Conservation (phyloP, 2,888 invertebrate species). For the Synanthedon myopaeformis region DNA sequence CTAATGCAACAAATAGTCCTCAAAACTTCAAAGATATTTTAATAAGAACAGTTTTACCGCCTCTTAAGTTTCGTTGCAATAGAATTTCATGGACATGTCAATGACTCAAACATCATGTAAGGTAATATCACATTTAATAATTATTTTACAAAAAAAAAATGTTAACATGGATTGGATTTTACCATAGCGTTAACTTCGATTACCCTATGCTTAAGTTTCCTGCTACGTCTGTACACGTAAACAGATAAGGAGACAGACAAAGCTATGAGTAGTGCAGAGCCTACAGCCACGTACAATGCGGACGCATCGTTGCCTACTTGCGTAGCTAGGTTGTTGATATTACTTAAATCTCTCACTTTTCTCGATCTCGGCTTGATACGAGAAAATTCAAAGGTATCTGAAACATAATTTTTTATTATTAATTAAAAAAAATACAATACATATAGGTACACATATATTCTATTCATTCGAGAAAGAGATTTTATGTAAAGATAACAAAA, state of each 20-base stretch:
- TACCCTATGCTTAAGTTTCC: constrained; percentile 16
- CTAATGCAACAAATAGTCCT: too few relatives aligned
- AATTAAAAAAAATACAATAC: too few relatives aligned
- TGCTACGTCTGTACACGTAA: constrained; percentile 26
- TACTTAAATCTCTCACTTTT: constrained; percentile 38
- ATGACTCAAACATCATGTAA: neutral
- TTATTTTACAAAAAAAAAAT: constrained; percentile 1
- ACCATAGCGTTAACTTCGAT: constrained; percentile 5
- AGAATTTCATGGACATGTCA: neutral
- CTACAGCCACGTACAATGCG: constrained; percentile 32
- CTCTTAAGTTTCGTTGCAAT: too few relatives aligned
- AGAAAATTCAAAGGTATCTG: constrained; percentile 52
- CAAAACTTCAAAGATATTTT: neutral
- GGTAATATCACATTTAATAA: neutral
- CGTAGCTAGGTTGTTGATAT: constrained; percentile 12
- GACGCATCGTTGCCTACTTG: constrained; percentile 21
- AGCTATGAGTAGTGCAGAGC: constrained; percentile 28
- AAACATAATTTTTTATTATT: constrained; percentile 11
- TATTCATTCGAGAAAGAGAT: too few relatives aligned
- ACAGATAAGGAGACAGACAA: constrained; percentile 32
- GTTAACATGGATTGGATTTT: constrained; percentile 18
- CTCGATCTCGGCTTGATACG: constrained; percentile 46
- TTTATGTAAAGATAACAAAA: too few relatives aligned
- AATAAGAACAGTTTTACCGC: neutral
- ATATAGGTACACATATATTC: too few relatives aligned